Evolutionary conservation across 2,113 vertebrate genomes (phyloP).

Genomic region (Percina caprodes): DNA sequence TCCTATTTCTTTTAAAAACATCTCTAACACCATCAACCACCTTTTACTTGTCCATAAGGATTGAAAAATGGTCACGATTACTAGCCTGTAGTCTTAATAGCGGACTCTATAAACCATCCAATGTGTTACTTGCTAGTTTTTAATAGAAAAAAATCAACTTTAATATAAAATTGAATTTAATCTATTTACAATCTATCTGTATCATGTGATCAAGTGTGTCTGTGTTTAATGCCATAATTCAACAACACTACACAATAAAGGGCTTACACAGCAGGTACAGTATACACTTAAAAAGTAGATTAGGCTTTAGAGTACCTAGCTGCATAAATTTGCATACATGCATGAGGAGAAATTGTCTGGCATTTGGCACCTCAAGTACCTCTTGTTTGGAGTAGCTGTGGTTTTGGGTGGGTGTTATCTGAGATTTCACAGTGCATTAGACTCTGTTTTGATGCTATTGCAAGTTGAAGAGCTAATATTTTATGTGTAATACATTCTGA

Average conservation of each 20-base stretch:
- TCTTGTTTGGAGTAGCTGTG: conserved; percentile 70
- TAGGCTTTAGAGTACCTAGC: conserved; percentile 56
- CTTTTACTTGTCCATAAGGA: neutral
- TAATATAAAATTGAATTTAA: neutral
- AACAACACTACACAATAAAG: conserved; percentile 40
- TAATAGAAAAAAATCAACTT: neutral
- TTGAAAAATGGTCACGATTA: neutral
- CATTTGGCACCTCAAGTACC: conserved; percentile 71
- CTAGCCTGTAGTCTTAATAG: neutral
- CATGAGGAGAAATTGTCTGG: conserved; percentile 58
- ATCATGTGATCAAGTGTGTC: neutral
- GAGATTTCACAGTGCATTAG: conserved; percentile 39
- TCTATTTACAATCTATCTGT: neutral
- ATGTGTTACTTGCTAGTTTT: neutral
- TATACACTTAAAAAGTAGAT: conserved; percentile 63
- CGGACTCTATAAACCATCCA: neutral
- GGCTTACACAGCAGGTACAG: conserved; percentile 37
- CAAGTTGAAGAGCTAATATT: conserved; percentile 33
- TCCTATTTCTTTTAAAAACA: neutral
- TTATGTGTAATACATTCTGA: conserved; percentile 7
- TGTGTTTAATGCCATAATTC: conserved; percentile 43
- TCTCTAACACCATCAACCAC: neutral
- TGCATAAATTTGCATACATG: conserved; percentile 68
- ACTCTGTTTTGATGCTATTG: conserved; percentile 26
- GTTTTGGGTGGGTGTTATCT: conserved; percentile 46